Evolutionary conservation across 2,113 vertebrate genomes (phyloP), one percentile per base, ranked within the genome.

Genomic region (Orientallactaga bullata): DNA sequence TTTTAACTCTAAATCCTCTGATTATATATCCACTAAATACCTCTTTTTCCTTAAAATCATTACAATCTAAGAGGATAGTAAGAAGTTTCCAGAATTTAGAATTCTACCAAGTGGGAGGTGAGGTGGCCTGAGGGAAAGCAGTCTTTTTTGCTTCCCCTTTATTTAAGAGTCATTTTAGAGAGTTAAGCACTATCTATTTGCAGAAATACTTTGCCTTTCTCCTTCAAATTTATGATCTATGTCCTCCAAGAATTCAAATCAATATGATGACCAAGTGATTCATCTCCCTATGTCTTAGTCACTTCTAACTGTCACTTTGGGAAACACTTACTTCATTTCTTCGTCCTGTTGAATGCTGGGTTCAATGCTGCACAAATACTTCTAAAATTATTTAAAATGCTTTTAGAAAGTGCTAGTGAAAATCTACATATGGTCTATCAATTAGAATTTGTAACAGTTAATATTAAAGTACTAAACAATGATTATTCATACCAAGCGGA

Each of bases 241-340:
- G 84, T 95, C 84, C 85, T 93, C 81, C 16, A 84, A 85, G 84
- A 96, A 97, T 93, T 91, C 78, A 94, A 90, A 97, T 96, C 94
- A 95, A 88, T 96, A 79, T 76, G 86, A 95, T 88, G 89, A 95
- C 91, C 72, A 81, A 89, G 65, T 92, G 89, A 96, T 88, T 94
- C 77, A 94, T 97, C 88, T 94, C 55, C 32, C 51, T 83, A 51
- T 79, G 73, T 93, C 93, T 91, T 82, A 91, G 69, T 96, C 86
- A 96, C 86, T 97, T 94, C 51, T 26, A 96, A 81, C 78, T 96
- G 87, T 95, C 94, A 91, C 81, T 94, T 85, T 81, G 82, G 88
- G 84, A 91, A 95, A 86, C 85, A 84, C 51, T 88, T 81, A 78
- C 63, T 73, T 95, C 79, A 85, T 94, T 87, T 23, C 11, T 66